Percentiles rank a stretch among this genome's conserved stretches.
Evolutionary conservation across 2,888 invertebrate genomes (phyloP).

Genomic region (Anthophora plumipes): DNA sequence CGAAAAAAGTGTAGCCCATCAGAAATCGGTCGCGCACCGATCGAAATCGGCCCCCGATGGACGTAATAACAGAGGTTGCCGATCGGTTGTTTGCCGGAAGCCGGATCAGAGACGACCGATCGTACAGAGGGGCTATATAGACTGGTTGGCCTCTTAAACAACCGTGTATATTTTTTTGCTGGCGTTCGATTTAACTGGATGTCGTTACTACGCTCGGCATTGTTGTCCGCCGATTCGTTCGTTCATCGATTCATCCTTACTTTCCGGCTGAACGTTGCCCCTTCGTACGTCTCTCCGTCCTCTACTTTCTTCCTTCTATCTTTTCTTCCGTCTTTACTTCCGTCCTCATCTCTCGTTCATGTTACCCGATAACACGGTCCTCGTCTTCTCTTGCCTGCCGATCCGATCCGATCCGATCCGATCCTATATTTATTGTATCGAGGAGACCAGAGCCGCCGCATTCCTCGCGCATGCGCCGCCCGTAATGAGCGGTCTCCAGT

Average conservation of each 20-base stretch:
- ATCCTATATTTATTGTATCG: constrained; percentile 83
- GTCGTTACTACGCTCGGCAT: constrained; percentile 81
- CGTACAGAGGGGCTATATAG: too few species aligned
- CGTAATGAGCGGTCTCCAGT: constrained; percentile 83
- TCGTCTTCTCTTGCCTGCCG: constrained; percentile 56
- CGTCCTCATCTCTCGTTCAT: constrained; percentile 53
- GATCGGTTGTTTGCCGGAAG: constrained; percentile 55
- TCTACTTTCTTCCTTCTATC: constrained; percentile 20
- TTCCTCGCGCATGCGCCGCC: constrained; percentile 82
- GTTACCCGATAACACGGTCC: constrained; percentile 20
- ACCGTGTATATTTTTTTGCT: constrained; percentile 65
- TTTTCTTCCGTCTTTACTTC: constrained; percentile 8
- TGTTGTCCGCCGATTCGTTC: constrained; percentile 79
- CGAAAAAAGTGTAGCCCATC: neutral
- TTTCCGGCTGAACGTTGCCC: constrained; percentile 61
- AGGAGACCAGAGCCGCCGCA: constrained; percentile 78
- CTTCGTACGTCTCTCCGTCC: constrained; percentile 10
- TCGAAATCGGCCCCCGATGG: neutral
- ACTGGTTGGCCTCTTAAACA: constrained; percentile 65
- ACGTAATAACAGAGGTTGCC: constrained; percentile 42
- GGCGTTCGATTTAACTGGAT: constrained; percentile 80
- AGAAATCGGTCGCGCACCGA: constrained; percentile 6
- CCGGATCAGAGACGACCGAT: neutral
- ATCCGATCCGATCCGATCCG: constrained; percentile 73
- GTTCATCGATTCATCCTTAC: constrained; percentile 76